Percentiles rank a stretch among this genome's conserved stretches.
Conservation (phyloP, 1,140 invertebrate genomes). For the Drosophila sulfurigaster region DNA sequence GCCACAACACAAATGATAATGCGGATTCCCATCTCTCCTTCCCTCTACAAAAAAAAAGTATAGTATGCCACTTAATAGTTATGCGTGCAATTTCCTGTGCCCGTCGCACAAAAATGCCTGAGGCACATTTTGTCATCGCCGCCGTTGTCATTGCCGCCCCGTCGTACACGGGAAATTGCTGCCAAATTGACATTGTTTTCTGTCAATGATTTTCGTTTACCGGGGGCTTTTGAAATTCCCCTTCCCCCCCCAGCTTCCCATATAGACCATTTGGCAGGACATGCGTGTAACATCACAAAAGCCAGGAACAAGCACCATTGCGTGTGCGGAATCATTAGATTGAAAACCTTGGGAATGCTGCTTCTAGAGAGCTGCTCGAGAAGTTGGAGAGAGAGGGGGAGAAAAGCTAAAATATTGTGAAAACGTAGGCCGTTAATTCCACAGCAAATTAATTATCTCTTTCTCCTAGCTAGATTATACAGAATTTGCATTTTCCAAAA, state of each 20-base stretch:
- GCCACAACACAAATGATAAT: constrained; percentile 61
- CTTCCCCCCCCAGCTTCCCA: neutral
- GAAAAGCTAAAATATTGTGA: no score
- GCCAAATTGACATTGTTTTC: constrained; percentile 80
- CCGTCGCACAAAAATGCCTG: constrained; percentile 36
- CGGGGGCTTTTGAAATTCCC: constrained; percentile 12
- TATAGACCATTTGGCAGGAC: constrained; percentile 26
- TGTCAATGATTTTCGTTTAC: constrained; percentile 53
- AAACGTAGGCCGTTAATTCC: no score
- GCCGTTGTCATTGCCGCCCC: constrained; percentile 31
- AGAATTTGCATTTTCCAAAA: no score
- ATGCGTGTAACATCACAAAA: constrained; percentile 32
- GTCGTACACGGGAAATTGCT: constrained; percentile 58
- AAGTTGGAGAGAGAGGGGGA: neutral
- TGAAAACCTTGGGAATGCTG: constrained; percentile 25
- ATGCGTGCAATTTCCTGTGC: constrained; percentile 80
- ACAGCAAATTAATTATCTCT: no score
- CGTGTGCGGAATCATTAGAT: constrained; percentile 37
- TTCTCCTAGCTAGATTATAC: no score
- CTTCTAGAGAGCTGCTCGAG: neutral
- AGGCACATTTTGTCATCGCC: constrained; percentile 64
- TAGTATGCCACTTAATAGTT: constrained; percentile 79
- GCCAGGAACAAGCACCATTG: constrained; percentile 27
- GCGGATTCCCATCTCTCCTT: constrained; percentile 8
- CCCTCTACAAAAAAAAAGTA: constrained; percentile 41